Percentiles rank a stretch among this genome's conserved stretches.
Evolutionary conservation across 2,113 vertebrate genomes (phyloP).

Genomic region (Saccopteryx leptura): DNA sequence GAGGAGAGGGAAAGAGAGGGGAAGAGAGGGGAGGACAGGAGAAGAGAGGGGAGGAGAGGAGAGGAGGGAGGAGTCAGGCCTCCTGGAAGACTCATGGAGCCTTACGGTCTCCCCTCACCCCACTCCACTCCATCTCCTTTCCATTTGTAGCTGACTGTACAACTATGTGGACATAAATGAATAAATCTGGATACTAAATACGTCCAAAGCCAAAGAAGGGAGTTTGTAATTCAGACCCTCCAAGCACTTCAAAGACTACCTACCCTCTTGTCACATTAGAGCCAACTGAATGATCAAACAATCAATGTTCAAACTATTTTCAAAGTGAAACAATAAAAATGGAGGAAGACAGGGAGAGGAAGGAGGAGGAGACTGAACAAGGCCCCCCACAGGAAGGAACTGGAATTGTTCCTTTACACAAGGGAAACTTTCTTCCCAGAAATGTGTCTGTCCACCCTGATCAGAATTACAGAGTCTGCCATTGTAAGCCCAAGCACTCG

Average conservation of each 20-base stretch:
- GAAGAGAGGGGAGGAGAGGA: accelerated
- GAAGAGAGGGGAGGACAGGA: no score
- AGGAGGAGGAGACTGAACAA: not conserved
- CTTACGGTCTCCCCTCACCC: not conserved
- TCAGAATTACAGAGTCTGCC: constrained; percentile 20
- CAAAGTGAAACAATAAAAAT: not conserved
- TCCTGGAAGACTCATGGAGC: accelerated
- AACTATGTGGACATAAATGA: not conserved
- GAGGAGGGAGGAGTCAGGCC: not conserved
- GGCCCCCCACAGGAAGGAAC: not conserved
- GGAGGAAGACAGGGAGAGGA: not conserved
- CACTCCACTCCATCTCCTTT: not conserved
- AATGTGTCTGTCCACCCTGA: not conserved
- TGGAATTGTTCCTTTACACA: not conserved
- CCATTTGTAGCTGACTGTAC: not conserved
- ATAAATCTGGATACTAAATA: not conserved
- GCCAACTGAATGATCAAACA: not conserved
- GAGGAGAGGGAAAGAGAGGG: no score
- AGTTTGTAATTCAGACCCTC: not conserved
- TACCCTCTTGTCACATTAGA: not conserved
- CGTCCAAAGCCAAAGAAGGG: not conserved
- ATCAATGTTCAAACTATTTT: not conserved
- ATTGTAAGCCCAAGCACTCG: constrained; percentile 37
- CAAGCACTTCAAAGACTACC: not conserved
- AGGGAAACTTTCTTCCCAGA: constrained; percentile 2